Evolutionary conservation across 2,888 invertebrate species (phyloP).

Genomic region (Chloroclystis v-ata): DNA sequence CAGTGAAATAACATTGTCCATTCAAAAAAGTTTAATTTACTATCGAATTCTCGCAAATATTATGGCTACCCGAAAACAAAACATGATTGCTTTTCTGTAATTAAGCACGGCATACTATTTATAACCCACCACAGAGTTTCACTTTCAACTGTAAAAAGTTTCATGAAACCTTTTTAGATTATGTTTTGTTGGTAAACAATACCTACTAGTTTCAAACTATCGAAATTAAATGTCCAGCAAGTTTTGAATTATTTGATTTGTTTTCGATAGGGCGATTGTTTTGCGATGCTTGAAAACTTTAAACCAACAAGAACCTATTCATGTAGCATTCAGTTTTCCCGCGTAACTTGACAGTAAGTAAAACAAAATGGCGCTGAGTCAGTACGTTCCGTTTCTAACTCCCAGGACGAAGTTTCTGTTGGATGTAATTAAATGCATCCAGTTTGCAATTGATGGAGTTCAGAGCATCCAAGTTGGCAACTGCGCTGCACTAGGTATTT

Average conservation of each 20-base stretch:
- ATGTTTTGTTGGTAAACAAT: slow-evolving; percentile 7
- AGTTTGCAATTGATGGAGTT: slow-evolving; percentile 17
- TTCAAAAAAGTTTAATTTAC: neutral
- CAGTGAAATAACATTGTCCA: neutral
- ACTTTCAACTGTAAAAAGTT: too few relatives aligned
- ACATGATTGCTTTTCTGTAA: neutral
- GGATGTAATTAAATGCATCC: slow-evolving; percentile 17
- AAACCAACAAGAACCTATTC: too few relatives aligned
- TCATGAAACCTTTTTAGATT: neutral
- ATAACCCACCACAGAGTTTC: too few relatives aligned
- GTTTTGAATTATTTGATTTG: neutral
- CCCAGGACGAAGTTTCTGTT: slow-evolving; percentile 9
- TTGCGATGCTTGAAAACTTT: too few relatives aligned
- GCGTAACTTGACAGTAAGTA: neutral
- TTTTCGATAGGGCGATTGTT: neutral
- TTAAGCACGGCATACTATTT: neutral
- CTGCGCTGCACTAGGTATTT: neutral
- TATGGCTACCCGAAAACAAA: neutral
- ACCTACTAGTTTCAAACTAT: neutral
- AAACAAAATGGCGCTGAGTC: slow-evolving; percentile 8
- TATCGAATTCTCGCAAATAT: neutral
- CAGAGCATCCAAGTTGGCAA: slow-evolving; percentile 4
- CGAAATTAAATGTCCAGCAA: slow-evolving; percentile 7
- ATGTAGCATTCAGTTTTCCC: neutral
- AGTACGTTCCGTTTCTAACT: slow-evolving; percentile 13